These are phyloP conservation scores for Craniophora ligustri DNA, from an alignment of 2,888 invertebrate genomes.

Conservation along the genomic window DNA sequence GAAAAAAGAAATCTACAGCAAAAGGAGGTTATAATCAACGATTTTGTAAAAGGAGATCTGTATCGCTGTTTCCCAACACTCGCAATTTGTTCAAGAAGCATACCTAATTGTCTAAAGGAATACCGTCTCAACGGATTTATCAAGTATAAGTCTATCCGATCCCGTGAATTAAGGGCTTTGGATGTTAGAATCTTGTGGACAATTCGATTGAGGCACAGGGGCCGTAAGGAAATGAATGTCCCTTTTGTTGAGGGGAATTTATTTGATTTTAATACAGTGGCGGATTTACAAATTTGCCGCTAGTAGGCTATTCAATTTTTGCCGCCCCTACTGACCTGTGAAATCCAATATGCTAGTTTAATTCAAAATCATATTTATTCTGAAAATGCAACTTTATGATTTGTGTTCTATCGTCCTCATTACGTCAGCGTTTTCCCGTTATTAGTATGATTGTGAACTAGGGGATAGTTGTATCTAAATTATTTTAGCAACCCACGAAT, in stretches of 20 bases:
- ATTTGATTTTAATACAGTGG: not conserved
- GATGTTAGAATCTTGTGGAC: constrained; percentile 40
- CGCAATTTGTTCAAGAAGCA: constrained; percentile 61
- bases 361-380: too few species aligned
- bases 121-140: constrained; percentile 65
- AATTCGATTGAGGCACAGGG: constrained; percentile 27
- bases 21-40: constrained; percentile 17
- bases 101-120: constrained; percentile 75
- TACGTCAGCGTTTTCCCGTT: too few species aligned
- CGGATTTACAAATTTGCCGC: too few species aligned
- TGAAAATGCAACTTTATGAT: too few species aligned
- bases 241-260: not conserved
- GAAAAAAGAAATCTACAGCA: constrained; percentile 15
- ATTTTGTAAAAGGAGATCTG: constrained; percentile 17
- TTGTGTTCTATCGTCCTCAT: too few species aligned
- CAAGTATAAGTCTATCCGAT: constrained; percentile 63
- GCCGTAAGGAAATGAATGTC: constrained; percentile 6
- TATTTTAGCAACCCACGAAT: too few species aligned
- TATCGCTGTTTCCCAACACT: constrained; percentile 49
- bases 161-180: constrained; percentile 55
- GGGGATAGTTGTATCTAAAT: too few species aligned
- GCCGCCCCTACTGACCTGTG: too few species aligned
- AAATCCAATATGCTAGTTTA: too few species aligned
- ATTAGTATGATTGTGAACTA: too few species aligned
- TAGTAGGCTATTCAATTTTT: too few species aligned